Evolutionary conservation across 2,797 vertebrate species (phyloP).

Genomic region (Hyperoplus immaculatus): DNA sequence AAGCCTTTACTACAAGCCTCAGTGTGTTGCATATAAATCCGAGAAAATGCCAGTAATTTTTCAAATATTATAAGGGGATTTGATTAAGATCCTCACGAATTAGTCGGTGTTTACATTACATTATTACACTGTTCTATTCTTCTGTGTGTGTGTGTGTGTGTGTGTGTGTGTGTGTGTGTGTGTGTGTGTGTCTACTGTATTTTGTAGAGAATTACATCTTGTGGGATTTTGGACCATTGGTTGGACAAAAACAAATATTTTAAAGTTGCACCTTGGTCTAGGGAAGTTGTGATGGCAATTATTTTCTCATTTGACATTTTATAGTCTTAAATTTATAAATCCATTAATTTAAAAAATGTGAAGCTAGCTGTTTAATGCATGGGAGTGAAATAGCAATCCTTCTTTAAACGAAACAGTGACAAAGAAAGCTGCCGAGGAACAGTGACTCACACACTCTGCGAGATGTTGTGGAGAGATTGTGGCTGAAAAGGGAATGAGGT

Average conservation of each 20-base stretch:
- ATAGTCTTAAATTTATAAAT: neutral
- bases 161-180: neutral
- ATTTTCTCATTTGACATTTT: neutral
- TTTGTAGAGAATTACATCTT: neutral
- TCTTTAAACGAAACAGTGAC: neutral
- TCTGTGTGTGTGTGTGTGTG: neutral
- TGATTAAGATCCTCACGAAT: neutral
- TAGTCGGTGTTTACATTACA: neutral
- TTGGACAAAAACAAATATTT: neutral
- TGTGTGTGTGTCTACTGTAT: too few species aligned
- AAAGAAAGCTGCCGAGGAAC: conserved; percentile 33
- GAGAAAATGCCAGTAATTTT: neutral
- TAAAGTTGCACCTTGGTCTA: neutral
- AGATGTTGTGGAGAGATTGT: conserved; percentile 62
- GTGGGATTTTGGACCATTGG: neutral
- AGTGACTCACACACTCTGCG: conserved; percentile 57
- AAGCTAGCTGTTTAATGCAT: neutral
- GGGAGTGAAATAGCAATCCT: neutral
- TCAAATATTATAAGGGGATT: neutral
- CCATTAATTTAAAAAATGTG: neutral
- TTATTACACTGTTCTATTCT: neutral
- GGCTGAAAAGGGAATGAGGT: conserved; percentile 54
- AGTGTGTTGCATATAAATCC: neutral
- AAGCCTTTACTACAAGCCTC: neutral
- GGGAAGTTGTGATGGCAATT: neutral